Evolutionary conservation across 2,888 invertebrate genomes (phyloP).

Genomic region (Homarus gammarus): DNA sequence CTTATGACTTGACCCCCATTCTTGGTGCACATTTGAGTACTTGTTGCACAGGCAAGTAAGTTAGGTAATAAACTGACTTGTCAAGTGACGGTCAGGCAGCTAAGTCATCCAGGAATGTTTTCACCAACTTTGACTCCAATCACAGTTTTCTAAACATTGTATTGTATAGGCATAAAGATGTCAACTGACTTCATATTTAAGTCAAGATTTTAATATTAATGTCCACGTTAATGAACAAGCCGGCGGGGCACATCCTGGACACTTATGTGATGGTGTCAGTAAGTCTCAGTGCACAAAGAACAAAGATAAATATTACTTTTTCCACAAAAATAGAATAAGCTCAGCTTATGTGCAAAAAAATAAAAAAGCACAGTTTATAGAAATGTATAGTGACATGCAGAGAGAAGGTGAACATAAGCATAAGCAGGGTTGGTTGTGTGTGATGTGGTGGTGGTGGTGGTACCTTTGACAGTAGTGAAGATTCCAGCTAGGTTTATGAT

Average conservation of each 20-base stretch:
- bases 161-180: too few relatives aligned
- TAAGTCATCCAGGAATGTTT: not conserved
- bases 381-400: not conserved
- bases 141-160: too few relatives aligned
- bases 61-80: not conserved
- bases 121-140: too few relatives aligned
- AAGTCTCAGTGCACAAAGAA: not conserved
- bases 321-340: conserved; percentile 5
- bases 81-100: not conserved
- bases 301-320: not conserved
- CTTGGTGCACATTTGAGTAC: not conserved
- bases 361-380: not conserved
- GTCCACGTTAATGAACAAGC: too few relatives aligned
- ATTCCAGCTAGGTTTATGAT: not conserved
- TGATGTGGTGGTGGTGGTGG: not conserved
- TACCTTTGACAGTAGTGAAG: not conserved
- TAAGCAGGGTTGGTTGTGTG: not conserved
- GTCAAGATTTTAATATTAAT: too few relatives aligned
- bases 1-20: conserved; percentile 15
- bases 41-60: not conserved
- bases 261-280: not conserved
- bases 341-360: not conserved
- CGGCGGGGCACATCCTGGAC: not conserved
- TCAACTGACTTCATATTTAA: too few relatives aligned
- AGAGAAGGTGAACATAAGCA: not conserved